A percentile compares a stretch with the other conserved stretches of the same genome.
Conservation (phyloP, 2,888 invertebrate genomes). For the Drosophila koepferae region DNA sequence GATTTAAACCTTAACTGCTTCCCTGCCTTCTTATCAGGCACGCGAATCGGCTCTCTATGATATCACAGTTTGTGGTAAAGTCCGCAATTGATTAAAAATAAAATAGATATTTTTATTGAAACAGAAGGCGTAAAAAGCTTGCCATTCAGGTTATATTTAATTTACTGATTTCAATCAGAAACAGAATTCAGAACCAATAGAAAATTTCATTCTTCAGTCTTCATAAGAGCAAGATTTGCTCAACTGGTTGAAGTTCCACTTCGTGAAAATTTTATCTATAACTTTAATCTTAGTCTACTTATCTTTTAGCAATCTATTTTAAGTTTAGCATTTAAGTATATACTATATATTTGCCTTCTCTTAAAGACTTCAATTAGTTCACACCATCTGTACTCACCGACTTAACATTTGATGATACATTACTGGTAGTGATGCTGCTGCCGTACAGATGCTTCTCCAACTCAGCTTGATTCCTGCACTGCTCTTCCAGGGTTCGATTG, state of each 20-base stretch:
- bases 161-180: too few relatives aligned
- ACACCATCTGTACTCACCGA: conserved; percentile 44
- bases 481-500: conserved; percentile 73
- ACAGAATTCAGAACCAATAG: not conserved
- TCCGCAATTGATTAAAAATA: conserved; percentile 3
- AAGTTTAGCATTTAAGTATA: not conserved
- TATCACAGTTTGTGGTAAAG: not conserved
- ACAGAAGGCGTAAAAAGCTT: not conserved
- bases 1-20: conserved; percentile 2
- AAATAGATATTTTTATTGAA: not conserved
- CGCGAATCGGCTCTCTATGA: conserved; percentile 1
- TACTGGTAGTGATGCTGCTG: not conserved
- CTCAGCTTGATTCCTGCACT: conserved; percentile 67
- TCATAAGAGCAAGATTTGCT: not conserved
- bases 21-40: conserved; percentile 6
- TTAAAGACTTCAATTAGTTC: not conserved
- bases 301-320: not conserved
- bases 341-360: not conserved
- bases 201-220: too few relatives aligned
- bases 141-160: not conserved
- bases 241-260: too few relatives aligned
- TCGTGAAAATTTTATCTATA: too few relatives aligned
- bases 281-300: not conserved
- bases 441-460: conserved; percentile 31
- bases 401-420: conserved; percentile 18